Conservation (phyloP, 1,140 invertebrate genomes). For the Charaxes varanes region DNA sequence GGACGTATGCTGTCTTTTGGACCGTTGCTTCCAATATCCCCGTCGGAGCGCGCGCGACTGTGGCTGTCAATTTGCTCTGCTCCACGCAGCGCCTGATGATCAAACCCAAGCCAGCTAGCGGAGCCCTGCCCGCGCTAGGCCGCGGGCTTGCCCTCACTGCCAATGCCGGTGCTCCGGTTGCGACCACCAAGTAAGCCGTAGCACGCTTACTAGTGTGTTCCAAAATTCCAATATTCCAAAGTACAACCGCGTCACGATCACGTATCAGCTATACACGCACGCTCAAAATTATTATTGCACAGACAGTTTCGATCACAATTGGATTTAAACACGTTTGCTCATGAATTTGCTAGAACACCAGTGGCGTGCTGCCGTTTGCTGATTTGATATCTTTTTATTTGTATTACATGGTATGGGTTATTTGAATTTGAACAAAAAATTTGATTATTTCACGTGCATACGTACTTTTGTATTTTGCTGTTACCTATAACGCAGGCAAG, state of each 20-base stretch:
- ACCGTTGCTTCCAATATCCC: constrained; percentile 88
- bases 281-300: constrained; percentile 31
- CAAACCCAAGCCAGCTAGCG: constrained; percentile 69
- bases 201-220: constrained; percentile 57
- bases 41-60: constrained; percentile 86
- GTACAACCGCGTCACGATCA: constrained; percentile 4
- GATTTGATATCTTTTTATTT: constrained; percentile 3
- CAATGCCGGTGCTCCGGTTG: constrained; percentile 58
- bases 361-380: constrained; percentile 11
- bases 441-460: too few relatives aligned
- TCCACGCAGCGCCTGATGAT: constrained; percentile 85
- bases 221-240: constrained; percentile 10
- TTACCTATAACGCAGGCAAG: too few relatives aligned
- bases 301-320: constrained; percentile 18
- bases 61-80: constrained; percentile 89
- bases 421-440: too few relatives aligned
- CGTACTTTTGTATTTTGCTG: too few relatives aligned
- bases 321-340: constrained; percentile 16
- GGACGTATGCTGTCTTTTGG: constrained; percentile 87
- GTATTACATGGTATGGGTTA: constrained; percentile 1
- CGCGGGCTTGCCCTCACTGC: constrained; percentile 60
- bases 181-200: constrained; percentile 67
- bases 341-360: constrained; percentile 15
- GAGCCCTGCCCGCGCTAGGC: constrained; percentile 53
- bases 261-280: constrained; percentile 35